phyloP scores from a whole-genome alignment of 35 echinoderm and acorn worm species.

The Nesometra sesokonis region DNA sequence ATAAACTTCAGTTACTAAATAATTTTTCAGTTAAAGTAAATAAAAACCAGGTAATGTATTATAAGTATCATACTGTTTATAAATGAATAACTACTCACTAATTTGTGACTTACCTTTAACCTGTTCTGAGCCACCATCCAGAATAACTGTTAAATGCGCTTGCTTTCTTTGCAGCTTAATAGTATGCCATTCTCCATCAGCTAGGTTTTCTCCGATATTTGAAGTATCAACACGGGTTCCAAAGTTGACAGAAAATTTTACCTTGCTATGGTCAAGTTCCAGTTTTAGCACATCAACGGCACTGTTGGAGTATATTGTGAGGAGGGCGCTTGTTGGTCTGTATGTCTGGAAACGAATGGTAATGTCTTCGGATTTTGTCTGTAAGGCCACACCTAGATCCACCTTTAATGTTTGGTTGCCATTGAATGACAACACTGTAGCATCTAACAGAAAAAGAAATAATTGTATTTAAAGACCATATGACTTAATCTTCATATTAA shows the following conservation, averaged over 20 bases:
- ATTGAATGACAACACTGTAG: slow-evolving; percentile 62
- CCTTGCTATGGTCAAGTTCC: slow-evolving; percentile 37
- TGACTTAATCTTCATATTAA: no score
- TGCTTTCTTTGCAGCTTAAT: slow-evolving; percentile 49
- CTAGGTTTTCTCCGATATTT: slow-evolving; percentile 47
- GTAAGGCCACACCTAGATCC: slow-evolving; percentile 21
- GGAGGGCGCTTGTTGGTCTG: slow-evolving; percentile 53
- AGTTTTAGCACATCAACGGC: slow-evolving; percentile 67
- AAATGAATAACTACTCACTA: no score
- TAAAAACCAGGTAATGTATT: no score
- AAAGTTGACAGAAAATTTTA: slow-evolving; percentile 50
- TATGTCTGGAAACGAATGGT: slow-evolving; percentile 70
- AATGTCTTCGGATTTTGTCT: slow-evolving; percentile 72
- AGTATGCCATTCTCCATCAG: slow-evolving; percentile 82
- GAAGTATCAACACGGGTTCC: slow-evolving; percentile 35
- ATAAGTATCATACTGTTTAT: no score
- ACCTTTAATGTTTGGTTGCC: slow-evolving; percentile 70
- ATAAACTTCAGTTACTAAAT: no score
- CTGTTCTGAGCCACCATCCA: slow-evolving; percentile 45
- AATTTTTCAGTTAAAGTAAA: no score
- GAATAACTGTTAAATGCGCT: slow-evolving; percentile 29
- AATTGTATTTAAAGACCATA: neutral
- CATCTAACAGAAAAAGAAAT: slow-evolving; percentile 36
- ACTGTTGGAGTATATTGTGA: slow-evolving; percentile 43
- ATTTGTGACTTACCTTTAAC: slow-evolving; percentile 61